These are phyloP conservation scores for Etheostoma spectabile DNA, from an alignment of 2,113 vertebrate genomes.

Conservation along the genomic window DNA sequence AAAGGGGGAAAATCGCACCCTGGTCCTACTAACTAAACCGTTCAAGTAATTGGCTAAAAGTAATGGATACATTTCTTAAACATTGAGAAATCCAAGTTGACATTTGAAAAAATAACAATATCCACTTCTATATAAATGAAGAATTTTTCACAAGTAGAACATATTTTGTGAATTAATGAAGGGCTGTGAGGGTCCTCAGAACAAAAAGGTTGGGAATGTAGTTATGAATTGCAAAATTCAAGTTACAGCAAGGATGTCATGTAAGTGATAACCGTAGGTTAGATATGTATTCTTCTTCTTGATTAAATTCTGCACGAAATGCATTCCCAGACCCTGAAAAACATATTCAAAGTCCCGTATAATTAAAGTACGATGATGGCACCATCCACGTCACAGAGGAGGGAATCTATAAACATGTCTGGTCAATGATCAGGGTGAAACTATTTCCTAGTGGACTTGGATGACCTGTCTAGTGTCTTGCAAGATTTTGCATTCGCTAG, in stretches of 20 bases:
- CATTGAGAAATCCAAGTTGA: no score
- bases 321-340: neutral
- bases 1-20: no score
- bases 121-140: no score
- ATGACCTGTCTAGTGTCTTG: neutral
- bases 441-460: neutral
- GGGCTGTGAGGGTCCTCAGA: no score
- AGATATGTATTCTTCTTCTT: neutral
- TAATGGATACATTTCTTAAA: no score
- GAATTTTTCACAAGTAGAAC: no score
- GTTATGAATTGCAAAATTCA: neutral
- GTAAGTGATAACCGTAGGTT: neutral
- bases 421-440: neutral
- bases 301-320: neutral
- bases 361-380: constrained; percentile 1
- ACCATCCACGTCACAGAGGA: neutral
- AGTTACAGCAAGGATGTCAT: neutral
- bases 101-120: no score
- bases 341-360: neutral
- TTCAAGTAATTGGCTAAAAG: no score
- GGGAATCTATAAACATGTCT: neutral
- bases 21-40: no score
- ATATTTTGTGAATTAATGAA: no score
- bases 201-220: neutral
- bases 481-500: neutral